Evolutionary conservation across 2,797 vertebrate species (phyloP), one percentile per base, ranked within the genome.

Genomic region (Gallinago stenura): DNA sequence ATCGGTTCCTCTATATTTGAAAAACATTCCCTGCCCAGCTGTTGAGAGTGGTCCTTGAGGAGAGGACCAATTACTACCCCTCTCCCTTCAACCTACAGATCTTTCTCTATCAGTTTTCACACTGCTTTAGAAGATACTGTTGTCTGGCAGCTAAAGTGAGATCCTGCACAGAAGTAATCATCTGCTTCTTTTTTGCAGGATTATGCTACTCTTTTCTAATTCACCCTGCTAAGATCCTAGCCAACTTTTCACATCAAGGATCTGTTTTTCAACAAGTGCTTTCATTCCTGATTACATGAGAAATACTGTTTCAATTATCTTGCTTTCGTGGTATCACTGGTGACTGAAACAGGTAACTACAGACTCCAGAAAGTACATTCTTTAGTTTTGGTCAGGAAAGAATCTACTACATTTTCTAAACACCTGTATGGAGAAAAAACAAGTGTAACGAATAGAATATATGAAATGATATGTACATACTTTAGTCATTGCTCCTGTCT

Each of bases 401-500:
- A 58, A 43, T 28, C 50, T 77, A 43, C 43, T 26, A 13, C 1
- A 2, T 75, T 81, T 79, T 33, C 57, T 22, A 14, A 86, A 91
- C 41, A 94, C 60, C 87, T 62, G 76, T 35, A 83, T 15, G 76
- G 71, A 90, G 39, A 72, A 39, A 58, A 92, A 82, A 17, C 22
- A 70, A 93, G n/a, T 4, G 28, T 26, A 82, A 43, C 26, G 86
- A 80, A 70, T 5, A 79, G 37, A 73, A 82, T 20, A 76, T 11
- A 50, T 50, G 25, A 77, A 90, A 71, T 53, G 4, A 33, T 10
- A 82, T 58, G 64, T 88, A 94, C 99, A 98, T 98, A 99, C 99
- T 99, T 99, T 99, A 95, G 98, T 98, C 98, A 99, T 99, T 98
- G 98, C 98, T 98, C 99, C 99, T 72, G 98, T 98, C 98, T 99